These are phyloP conservation scores for Harmothoe impar DNA, from an alignment of 2,888 invertebrate species.

Conservation along the genomic window DNA sequence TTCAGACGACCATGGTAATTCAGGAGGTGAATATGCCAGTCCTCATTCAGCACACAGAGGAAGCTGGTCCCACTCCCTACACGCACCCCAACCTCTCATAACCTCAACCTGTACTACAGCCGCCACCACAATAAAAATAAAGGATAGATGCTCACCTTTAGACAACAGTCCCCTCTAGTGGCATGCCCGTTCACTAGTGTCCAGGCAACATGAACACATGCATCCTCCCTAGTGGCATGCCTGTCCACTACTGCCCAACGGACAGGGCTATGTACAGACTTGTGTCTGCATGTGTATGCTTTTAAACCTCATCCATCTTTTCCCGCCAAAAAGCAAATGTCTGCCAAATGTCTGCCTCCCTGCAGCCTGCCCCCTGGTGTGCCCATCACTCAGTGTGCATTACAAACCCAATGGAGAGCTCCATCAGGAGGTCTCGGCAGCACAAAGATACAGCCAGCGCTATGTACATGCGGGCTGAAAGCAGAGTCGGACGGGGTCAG, in stretches of 20 bases:
- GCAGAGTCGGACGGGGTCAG: too few species aligned
- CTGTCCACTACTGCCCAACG: too few species aligned
- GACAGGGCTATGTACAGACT: too few species aligned
- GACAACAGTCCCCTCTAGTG: too few species aligned
- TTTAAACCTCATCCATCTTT: conserved; percentile 51
- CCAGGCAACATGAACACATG: too few species aligned
- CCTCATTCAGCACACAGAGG: conserved; percentile 29
- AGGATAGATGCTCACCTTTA: too few species aligned
- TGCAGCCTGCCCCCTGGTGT: background rate
- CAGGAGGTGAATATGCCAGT: conserved; percentile 17
- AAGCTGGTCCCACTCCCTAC: background rate
- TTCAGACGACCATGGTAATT: conserved; percentile 30
- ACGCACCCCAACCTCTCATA: background rate
- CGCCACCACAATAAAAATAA: background rate
- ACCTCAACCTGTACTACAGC: background rate
- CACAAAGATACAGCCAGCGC: too few species aligned
- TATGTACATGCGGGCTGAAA: too few species aligned
- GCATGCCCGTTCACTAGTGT: too few species aligned
- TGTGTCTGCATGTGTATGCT: background rate
- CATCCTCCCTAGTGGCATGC: too few species aligned
- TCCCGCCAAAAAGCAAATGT: conserved; percentile 31
- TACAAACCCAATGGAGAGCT: conserved; percentile 38
- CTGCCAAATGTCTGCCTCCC: background rate
- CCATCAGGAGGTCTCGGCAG: too few species aligned
- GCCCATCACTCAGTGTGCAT: conserved; percentile 38